A percentile compares a stretch with the other conserved stretches of the same genome.
phyloP scores from a whole-genome alignment of 2,797 vertebrate genomes.

The Hyperoplus lanceolatus region DNA sequence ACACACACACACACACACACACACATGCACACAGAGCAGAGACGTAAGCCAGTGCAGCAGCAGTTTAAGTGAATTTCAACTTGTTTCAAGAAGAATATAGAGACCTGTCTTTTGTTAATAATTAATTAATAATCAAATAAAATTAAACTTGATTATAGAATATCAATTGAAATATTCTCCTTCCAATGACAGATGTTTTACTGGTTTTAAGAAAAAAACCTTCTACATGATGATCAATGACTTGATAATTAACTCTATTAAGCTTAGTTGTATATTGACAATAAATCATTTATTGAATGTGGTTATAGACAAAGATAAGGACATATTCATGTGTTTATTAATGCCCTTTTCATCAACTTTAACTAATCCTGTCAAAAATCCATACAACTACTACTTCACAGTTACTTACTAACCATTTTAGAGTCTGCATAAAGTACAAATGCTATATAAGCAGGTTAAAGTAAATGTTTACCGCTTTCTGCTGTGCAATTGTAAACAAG shows the following conservation, averaged over 20 bases:
- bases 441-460: neutral
- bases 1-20: neutral
- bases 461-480: neutral
- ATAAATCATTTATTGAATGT: neutral
- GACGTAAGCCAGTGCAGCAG: slow-evolving; percentile 12
- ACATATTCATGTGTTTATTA: neutral
- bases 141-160: neutral
- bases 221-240: neutral
- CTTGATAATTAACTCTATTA: no score
- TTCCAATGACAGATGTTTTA: neutral
- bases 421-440: neutral
- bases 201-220: neutral
- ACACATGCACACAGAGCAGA: slow-evolving; percentile 2
- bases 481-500: neutral
- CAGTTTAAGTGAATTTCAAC: neutral
- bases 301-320: neutral
- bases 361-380: neutral
- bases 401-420: neutral
- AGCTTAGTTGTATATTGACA: no score
- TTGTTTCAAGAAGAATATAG: neutral
- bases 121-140: neutral
- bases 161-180: neutral
- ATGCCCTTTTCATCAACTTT: neutral
- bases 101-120: neutral
- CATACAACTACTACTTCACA: neutral